Conservation (phyloP, 2,797 vertebrate species). For the Lacerta agilis region DNA sequence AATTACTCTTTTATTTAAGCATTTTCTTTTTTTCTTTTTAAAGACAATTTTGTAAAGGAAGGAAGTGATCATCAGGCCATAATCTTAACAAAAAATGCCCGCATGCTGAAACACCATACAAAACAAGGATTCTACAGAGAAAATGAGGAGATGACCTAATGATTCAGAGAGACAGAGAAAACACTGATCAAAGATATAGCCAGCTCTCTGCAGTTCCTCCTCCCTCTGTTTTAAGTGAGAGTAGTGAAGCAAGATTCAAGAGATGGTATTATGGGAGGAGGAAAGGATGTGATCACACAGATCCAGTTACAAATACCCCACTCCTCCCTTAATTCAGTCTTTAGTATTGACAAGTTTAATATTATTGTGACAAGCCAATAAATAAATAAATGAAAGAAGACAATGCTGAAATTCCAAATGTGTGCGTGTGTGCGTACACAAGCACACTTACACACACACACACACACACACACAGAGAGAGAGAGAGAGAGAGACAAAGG, state of each 20-base stretch:
- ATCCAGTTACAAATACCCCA: conserved; percentile 58
- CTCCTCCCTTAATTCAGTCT: conserved; percentile 19
- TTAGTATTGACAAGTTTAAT: conserved; percentile 39
- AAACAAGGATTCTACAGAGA: conserved; percentile 64
- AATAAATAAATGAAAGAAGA: background rate
- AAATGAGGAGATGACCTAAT: conserved; percentile 64
- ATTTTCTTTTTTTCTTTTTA: conserved; percentile 6
- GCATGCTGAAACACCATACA: conserved; percentile 55
- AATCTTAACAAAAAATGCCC: conserved; percentile 53
- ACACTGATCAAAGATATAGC: conserved; percentile 66
- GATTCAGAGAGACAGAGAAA: conserved; percentile 49
- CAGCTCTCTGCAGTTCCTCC: conserved; percentile 26
- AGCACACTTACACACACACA: background rate
- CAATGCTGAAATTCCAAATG: background rate
- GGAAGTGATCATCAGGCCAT: conserved; percentile 53
- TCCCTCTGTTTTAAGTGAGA: conserved; percentile 36
- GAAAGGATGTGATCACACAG: conserved; percentile 50
- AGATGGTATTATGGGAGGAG: background rate
- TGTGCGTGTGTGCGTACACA: too few relatives aligned
- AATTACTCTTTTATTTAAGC: conserved; percentile 51
- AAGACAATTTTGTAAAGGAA: conserved; percentile 56
- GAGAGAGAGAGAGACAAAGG: too few relatives aligned
- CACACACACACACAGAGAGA: background rate
- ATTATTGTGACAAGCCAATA: conserved; percentile 44
- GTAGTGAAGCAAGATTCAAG: background rate